Evolutionary conservation across 1,140 invertebrate species (phyloP).

Genomic region (Chrysopa pallens): DNA sequence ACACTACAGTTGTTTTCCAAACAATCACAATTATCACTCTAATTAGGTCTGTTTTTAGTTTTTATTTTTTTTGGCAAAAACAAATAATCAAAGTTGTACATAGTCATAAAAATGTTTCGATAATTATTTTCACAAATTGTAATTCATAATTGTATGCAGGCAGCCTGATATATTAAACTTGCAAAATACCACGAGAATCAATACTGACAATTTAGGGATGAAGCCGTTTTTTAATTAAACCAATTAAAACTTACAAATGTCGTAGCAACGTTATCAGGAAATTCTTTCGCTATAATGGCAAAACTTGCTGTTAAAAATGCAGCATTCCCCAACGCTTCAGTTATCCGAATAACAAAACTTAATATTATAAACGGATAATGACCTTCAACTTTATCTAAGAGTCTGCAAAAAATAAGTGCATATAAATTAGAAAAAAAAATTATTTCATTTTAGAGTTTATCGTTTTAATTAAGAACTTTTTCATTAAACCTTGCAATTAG

Average conservation of each 20-base stretch:
- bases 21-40: too few species aligned
- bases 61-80: too few species aligned
- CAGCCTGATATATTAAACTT: background rate
- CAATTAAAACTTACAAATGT: conserved; percentile 56
- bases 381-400: conserved; percentile 63
- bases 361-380: conserved; percentile 67
- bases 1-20: too few species aligned
- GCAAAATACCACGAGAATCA: background rate
- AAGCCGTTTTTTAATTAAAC: background rate
- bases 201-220: background rate
- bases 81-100: too few species aligned
- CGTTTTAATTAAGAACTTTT: too few species aligned
- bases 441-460: too few species aligned
- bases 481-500: too few species aligned
- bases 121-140: too few species aligned
- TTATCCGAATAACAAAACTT: conserved; percentile 68
- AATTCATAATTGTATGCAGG: too few species aligned
- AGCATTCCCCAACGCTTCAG: conserved; percentile 85
- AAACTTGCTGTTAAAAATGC: conserved; percentile 84
- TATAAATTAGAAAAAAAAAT: background rate
- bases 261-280: conserved; percentile 74
- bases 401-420: conserved; percentile 23
- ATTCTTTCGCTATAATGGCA: conserved; percentile 85
- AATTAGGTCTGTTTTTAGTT: too few species aligned
- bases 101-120: too few species aligned